Base-by-base conservation (phyloP, 2,888 invertebrate species). In the Clunio marinus region DNA sequence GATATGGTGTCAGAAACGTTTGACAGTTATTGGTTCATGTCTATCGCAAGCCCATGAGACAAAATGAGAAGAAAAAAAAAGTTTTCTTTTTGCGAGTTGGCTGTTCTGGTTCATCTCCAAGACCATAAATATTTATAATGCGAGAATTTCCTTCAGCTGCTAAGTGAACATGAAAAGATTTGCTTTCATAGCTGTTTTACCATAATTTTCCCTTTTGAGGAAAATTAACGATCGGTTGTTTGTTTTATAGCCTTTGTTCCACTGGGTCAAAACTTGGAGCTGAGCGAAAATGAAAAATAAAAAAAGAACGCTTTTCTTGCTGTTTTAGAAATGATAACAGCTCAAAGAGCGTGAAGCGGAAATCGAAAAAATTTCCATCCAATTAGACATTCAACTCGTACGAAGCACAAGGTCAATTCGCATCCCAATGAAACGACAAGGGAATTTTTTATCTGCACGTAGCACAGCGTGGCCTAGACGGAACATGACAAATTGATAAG, bases 401-500 rank as follows among this genome's bases (percentile, higher is more conserved):
- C 32, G 10, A n/a, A n/a, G n/a, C n/a, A n/a, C n/a, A n/a, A n/a
- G n/a, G n/a, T n/a, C n/a, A n/a, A n/a, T n/a, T n/a, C n/a, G n/a
- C n/a, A n/a, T n/a, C n/a, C n/a, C n/a, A n/a, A n/a, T n/a, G n/a
- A n/a, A n/a, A n/a, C n/a, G n/a, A n/a, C n/a, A n/a, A n/a, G n/a
- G n/a, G n/a, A n/a, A n/a, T n/a, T n/a, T n/a, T n/a, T n/a, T n/a
- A n/a, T n/a, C n/a, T n/a, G n/a, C n/a, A n/a, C n/a, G n/a, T n/a
- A n/a, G n/a, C n/a, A n/a, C n/a, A n/a, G 13, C 45, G 45, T 45
- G 45, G 45, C 13, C 45, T 8, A 58, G 8, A 58, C 5, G 22
- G 27, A 58, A 58, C 58, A 58, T 58, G 58, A 60, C 37, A 60
- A 37, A 60, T 22, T 60, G 60, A 60, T 60, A 60, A 60, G 35